Evolutionary conservation across 2,113 vertebrate genomes (phyloP), one percentile per base, ranked within the genome.

Genomic region (Siniperca chuatsi): DNA sequence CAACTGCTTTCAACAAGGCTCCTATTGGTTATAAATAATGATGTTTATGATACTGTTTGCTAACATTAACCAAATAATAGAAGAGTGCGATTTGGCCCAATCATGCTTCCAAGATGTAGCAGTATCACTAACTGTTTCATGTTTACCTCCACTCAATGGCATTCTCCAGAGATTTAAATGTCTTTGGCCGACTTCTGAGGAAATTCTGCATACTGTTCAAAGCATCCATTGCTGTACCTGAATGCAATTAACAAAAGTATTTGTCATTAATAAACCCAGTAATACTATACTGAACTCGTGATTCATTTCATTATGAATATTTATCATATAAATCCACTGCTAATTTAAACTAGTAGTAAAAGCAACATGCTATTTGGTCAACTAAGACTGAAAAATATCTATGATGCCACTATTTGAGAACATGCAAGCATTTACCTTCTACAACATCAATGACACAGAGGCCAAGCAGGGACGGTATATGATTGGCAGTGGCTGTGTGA

Each of bases 131-230:
- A 50, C 23, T 12, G 50, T 46, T 57, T 74, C 0, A 54, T 4
- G 23, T 54, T 81, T 86, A 99, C 98, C 98, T 99, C 98, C 98
- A 99, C 85, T 99, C 98, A 61, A 99, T 99, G 82, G 98, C 98
- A 67, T 97, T 98, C 93, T 99, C 98, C 83, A 99, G 92, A 9
- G 98, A 99, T 92, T 97, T 99, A 94, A 99, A 99, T 0, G 97
- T 97, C 95, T 99, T 99, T 84, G 98, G 98, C 73, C 98, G 98
- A 95, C 98, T 97, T 87, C 98, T 96, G 66, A 99, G 96, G 95
- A 99, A 99, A 93, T 98, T 99, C 95, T 99, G 98, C 98, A 99
- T 99, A 93, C 98, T 99, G 94, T 99, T 99, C 87, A 99, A 93
- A 4, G 98, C 98, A 90, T 99, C 98, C 98, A 99, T 99, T 75